Percentiles rank a stretch among this genome's conserved stretches.
These are phyloP conservation scores for Glareola pratincola DNA, from an alignment of 2,113 vertebrate species.

Conservation along the genomic window DNA sequence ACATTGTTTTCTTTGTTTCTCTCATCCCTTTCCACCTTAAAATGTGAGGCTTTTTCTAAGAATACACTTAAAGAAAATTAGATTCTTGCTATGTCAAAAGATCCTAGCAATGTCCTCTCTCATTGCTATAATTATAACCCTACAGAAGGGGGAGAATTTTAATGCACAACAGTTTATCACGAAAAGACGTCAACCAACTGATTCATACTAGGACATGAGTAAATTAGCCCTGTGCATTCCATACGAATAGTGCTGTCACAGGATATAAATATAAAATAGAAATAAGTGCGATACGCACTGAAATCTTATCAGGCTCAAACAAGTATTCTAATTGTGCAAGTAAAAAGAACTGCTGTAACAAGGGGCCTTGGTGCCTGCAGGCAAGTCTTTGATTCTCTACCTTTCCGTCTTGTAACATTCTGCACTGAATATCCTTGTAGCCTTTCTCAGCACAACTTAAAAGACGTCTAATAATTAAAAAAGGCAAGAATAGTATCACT, in stretches of 20 bases:
- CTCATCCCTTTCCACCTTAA: neutral
- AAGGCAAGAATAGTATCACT: constrained; percentile 20
- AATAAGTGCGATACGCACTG: constrained; percentile 30
- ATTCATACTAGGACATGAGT: constrained; percentile 22
- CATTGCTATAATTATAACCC: neutral
- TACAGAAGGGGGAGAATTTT: constrained; percentile 24
- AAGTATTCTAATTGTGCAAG: constrained; percentile 57
- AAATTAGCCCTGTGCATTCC: constrained; percentile 29
- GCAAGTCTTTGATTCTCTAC: constrained; percentile 69
- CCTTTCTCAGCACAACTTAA: constrained; percentile 41
- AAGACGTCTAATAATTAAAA: constrained; percentile 61
- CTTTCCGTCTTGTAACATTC: constrained; percentile 43
- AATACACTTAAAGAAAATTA: neutral
- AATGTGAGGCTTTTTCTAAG: neutral
- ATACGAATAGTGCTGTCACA: constrained; percentile 20
- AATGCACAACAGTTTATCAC: constrained; percentile 12
- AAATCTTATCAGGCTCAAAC: constrained; percentile 49
- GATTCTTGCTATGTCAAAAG: neutral
- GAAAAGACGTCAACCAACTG: constrained; percentile 26
- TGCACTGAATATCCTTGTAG: constrained; percentile 37
- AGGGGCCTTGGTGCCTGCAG: constrained; percentile 54
- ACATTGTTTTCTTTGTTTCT: neutral
- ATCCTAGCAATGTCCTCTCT: neutral
- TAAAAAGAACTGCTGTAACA: constrained; percentile 41
- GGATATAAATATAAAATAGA: constrained; percentile 61